phyloP scores from a whole-genome alignment of 2,888 invertebrate genomes.

The Zaprionus obscuricornis region DNA sequence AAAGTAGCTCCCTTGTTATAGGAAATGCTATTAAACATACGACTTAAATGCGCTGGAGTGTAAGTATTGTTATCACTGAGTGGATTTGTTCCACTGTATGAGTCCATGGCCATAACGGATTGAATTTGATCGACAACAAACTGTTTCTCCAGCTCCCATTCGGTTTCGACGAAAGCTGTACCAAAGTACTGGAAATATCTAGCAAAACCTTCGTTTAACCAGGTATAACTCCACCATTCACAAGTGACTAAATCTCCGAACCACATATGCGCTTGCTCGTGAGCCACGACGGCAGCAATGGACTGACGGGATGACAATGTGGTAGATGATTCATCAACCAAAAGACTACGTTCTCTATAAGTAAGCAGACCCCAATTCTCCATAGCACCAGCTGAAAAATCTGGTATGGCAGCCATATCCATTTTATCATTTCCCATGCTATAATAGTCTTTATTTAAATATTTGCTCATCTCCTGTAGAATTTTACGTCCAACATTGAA shows the following conservation, averaged over 20 bases:
- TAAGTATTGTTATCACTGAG: slow-evolving; percentile 85
- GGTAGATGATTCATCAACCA: slow-evolving; percentile 87
- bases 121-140: slow-evolving; percentile 89
- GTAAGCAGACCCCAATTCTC: slow-evolving; percentile 96
- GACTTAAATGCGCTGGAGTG: slow-evolving; percentile 85
- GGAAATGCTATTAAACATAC: slow-evolving; percentile 87
- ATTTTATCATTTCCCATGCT: slow-evolving; percentile 87
- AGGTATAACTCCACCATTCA: slow-evolving; percentile 86
- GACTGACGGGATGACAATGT: slow-evolving; percentile 86
- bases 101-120: slow-evolving; percentile 86
- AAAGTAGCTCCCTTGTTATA: slow-evolving; percentile 88
- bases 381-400: slow-evolving; percentile 94
- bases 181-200: slow-evolving; percentile 89
- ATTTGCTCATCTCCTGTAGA: slow-evolving; percentile 85
- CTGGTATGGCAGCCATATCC: slow-evolving; percentile 93
- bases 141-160: slow-evolving; percentile 88
- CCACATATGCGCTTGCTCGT: slow-evolving; percentile 87
- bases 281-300: slow-evolving; percentile 85
- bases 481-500: slow-evolving; percentile 86
- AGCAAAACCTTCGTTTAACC: slow-evolving; percentile 88
- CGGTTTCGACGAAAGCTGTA: slow-evolving; percentile 84
- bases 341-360: slow-evolving; percentile 89
- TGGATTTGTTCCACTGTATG: slow-evolving; percentile 85
- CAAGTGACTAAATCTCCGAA: slow-evolving; percentile 86
- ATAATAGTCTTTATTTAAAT: slow-evolving; percentile 86